Conservation (phyloP, 2,888 invertebrate species). For the Cyclophora albipunctata region DNA sequence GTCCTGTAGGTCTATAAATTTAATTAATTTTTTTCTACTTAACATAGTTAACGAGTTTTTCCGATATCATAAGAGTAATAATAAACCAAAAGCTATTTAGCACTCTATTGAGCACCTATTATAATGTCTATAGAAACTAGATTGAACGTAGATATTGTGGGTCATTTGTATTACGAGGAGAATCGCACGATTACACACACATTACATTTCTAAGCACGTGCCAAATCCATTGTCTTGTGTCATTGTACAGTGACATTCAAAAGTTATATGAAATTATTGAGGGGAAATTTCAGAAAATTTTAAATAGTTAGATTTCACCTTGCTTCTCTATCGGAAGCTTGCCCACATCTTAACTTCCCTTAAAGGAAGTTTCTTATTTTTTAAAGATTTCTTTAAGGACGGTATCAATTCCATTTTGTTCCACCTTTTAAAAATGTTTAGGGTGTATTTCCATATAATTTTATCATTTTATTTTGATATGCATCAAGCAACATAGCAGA, state of each 20-base stretch:
- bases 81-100: no score
- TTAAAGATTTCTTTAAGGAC: background rate
- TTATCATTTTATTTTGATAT: no score
- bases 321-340: background rate
- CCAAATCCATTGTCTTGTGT: conserved; percentile 19
- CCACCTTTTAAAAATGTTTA: background rate
- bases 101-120: no score
- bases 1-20: no score
- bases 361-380: background rate
- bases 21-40: no score
- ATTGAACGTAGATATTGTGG: background rate
- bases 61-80: no score
- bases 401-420: background rate
- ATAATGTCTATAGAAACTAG: no score
- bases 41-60: no score
- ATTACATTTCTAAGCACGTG: conserved; percentile 44
- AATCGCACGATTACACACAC: conserved; percentile 27
- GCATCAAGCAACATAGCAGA: no score
- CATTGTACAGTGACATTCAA: conserved; percentile 14
- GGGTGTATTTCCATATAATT: no score
- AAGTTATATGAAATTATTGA: background rate
- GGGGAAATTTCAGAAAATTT: background rate
- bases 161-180: conserved; percentile 13
- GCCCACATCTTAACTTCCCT: background rate
- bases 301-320: background rate